phyloP scores from a whole-genome alignment of 1,140 invertebrate genomes.

The Aphelenchoides fujianensis region DNA sequence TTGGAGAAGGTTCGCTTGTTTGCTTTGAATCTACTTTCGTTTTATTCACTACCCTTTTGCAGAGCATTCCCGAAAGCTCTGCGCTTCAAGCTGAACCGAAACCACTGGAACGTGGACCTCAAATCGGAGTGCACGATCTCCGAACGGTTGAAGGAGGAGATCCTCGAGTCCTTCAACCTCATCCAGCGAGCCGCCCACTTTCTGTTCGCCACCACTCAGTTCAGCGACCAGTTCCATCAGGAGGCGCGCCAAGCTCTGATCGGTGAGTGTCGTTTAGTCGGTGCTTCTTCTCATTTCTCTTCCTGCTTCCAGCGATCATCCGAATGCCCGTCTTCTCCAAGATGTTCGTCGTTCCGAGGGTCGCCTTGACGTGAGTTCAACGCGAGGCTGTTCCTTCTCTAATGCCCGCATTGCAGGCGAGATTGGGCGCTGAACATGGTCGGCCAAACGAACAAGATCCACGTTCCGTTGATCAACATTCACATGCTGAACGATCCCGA shows the following conservation, averaged over 20 bases:
- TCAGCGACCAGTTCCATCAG: background rate
- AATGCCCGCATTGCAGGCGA: conserved; percentile 21
- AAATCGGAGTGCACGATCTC: background rate
- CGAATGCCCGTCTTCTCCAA: conserved; percentile 32
- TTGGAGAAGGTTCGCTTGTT: conserved; percentile 20
- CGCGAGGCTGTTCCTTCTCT: background rate
- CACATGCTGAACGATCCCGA: conserved; percentile 40
- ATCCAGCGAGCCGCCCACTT: conserved; percentile 1
- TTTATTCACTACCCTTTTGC: too few species aligned
- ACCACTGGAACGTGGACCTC: conserved; percentile 6
- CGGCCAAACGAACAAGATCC: conserved; percentile 4
- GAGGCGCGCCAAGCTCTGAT: background rate
- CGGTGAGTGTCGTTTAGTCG: too few species aligned
- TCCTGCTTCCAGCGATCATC: conserved; percentile 31
- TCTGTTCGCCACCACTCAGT: background rate
- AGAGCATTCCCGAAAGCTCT: background rate
- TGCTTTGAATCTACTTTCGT: background rate
- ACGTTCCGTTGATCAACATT: conserved; percentile 40
- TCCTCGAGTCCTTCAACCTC: conserved; percentile 18
- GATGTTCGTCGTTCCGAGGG: conserved; percentile 39
- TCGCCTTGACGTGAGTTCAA: conserved; percentile 30
- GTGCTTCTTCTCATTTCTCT: background rate
- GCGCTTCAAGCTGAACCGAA: conserved; percentile 7
- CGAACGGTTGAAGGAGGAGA: conserved; percentile 19
- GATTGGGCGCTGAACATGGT: conserved; percentile 31